Conservation (phyloP, 1,140 invertebrate genomes). For the Habropoda laboriosa region DNA sequence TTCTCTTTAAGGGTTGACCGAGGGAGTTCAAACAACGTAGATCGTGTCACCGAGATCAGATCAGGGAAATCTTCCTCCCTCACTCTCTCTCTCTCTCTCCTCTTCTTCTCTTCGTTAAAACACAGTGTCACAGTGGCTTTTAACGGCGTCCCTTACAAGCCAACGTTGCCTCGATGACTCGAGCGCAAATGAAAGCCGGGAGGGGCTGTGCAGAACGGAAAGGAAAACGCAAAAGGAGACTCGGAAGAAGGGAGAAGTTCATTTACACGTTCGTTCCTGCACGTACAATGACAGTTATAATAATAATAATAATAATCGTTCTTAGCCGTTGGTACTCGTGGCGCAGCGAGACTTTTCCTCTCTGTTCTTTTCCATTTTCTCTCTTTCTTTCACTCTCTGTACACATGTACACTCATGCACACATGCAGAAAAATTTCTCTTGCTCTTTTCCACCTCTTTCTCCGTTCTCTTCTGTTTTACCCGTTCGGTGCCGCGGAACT, state of each 20-base stretch:
- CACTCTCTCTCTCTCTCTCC: background rate
- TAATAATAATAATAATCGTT: constrained; percentile 32
- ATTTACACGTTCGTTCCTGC: constrained; percentile 7
- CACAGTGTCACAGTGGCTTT: background rate
- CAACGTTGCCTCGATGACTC: background rate
- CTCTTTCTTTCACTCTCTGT: background rate
- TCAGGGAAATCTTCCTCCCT: background rate
- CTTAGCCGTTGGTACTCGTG: background rate
- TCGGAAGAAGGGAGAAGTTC: constrained; percentile 27
- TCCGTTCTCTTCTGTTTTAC: background rate
- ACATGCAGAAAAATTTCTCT: background rate
- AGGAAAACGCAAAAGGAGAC: constrained; percentile 4
- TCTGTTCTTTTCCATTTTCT: background rate
- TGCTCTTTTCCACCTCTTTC: background rate
- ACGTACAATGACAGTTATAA: constrained; percentile 32
- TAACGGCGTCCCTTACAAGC: background rate
- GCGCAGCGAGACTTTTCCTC: background rate
- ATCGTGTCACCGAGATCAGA: background rate
- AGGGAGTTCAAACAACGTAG: no score
- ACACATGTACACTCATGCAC: background rate
- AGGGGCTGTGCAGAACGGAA: background rate
- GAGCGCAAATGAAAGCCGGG: no score
- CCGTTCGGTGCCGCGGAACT: constrained; percentile 41
- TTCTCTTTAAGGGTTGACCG: no score
- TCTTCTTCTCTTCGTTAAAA: background rate